Conservation (phyloP, 2,113 vertebrate genomes). For the Bufo gargarizans region DNA sequence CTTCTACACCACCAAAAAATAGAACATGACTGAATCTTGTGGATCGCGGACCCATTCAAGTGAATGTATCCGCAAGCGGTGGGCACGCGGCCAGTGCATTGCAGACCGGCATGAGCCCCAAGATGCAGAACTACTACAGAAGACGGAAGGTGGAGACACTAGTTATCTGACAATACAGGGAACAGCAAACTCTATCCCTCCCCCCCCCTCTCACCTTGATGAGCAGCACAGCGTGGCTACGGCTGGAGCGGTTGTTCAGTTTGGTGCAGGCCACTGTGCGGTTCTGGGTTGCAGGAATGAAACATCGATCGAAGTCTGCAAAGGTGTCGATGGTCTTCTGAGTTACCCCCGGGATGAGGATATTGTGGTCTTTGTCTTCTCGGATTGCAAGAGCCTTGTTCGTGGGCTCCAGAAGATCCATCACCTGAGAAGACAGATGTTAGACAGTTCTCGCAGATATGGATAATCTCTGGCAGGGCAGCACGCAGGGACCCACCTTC, state of each 20-base stretch:
- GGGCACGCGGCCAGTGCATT: too few relatives aligned
- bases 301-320: slow-evolving; percentile 81
- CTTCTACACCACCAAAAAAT: too few relatives aligned
- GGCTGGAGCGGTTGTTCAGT: slow-evolving; percentile 86
- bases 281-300: slow-evolving; percentile 83
- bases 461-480: too few relatives aligned
- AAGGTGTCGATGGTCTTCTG: slow-evolving; percentile 76
- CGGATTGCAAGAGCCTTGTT: slow-evolving; percentile 85
- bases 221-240: slow-evolving; percentile 85
- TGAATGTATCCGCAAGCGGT: too few relatives aligned
- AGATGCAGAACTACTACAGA: too few relatives aligned
- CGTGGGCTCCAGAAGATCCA: slow-evolving; percentile 80
- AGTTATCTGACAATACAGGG: too few relatives aligned
- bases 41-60: too few relatives aligned
- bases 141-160: too few relatives aligned
- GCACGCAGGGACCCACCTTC: slow-evolving; percentile 73
- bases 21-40: too few relatives aligned
- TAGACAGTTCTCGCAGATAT: background rate
- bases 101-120: too few relatives aligned
- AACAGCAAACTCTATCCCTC: too few relatives aligned
- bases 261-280: slow-evolving; percentile 87
- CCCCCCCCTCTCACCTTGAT: slow-evolving; percentile 75
- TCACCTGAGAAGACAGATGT: slow-evolving; percentile 71
- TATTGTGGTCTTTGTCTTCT: slow-evolving; percentile 84
- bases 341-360: slow-evolving; percentile 83